Evolutionary conservation across 1,140 invertebrate genomes (phyloP).

Genomic region (Cydia pomonella): DNA sequence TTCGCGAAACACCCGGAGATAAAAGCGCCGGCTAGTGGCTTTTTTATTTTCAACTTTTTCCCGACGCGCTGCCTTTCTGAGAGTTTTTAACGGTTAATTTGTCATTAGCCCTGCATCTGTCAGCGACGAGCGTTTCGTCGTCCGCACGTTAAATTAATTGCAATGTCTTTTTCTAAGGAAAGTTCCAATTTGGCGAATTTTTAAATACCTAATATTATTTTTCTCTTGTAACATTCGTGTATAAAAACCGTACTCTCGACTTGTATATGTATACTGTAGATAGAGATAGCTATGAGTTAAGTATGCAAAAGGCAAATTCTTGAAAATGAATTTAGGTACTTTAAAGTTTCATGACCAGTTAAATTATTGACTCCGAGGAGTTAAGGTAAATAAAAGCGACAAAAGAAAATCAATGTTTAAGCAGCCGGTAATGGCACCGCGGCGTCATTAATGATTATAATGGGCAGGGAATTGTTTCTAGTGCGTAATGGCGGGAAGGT

Average conservation of each 20-base stretch:
- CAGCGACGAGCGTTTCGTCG: conserved; percentile 50
- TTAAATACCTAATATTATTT: not conserved
- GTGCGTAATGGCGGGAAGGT: conserved; percentile 68
- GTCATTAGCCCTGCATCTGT: conserved; percentile 66
- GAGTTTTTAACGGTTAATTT: conserved; percentile 65
- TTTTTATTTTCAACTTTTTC: conserved; percentile 54
- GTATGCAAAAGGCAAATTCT: conserved; percentile 29
- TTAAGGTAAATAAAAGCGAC: conserved; percentile 47
- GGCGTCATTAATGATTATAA: conserved; percentile 71
- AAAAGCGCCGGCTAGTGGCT: conserved; percentile 49
- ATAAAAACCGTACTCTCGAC: conserved; percentile 25
- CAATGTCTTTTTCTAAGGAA: conserved; percentile 16
- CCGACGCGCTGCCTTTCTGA: conserved; percentile 48
- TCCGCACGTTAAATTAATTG: conserved; percentile 38
- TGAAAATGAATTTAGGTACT: conserved; percentile 34
- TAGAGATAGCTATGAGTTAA: too few relatives aligned
- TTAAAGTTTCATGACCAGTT: conserved; percentile 28
- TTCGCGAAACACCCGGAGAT: conserved; percentile 56
- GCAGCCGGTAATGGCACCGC: conserved; percentile 42
- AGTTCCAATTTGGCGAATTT: conserved; percentile 5
- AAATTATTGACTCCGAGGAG: conserved; percentile 39
- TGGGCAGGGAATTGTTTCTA: conserved; percentile 73
- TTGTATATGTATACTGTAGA: too few relatives aligned
- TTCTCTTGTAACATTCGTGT: not conserved
- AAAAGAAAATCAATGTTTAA: conserved; percentile 54